Evolutionary conservation across 2,797 vertebrate species (phyloP), one percentile per base, ranked within the genome.

Genomic region (Labeo calbasu): DNA sequence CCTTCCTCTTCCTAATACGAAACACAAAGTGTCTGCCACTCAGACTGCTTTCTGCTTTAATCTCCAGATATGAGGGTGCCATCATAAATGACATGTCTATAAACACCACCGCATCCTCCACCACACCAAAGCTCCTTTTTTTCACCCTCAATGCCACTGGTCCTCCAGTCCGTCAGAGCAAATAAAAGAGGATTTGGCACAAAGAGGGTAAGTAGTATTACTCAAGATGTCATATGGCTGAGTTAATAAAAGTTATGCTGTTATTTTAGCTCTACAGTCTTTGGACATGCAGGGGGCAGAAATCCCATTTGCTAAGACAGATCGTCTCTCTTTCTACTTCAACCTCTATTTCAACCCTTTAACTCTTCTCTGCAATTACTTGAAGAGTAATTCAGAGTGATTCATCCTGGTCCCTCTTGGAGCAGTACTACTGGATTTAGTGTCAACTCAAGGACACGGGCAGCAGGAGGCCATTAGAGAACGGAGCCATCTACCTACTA

Each of bases 291-390:
- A 77, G 40, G 70, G 57, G 61, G 75, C 71, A 82, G 76, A 86
- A 85, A 86, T 81, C 71, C 82, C 78, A 89, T 89, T 89, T 83
- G 72, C 66, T 69, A 46, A 77, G 70, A 83, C 76, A 77, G 71
- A 86, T 85, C 70, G 68, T 48, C 77, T 78, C 28, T 25, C n/a
- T 71, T 15, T 79, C 36, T 80, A 76, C 77, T 86, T 68, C 69
- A 71, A 61, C 73, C 81, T 66, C 72, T 76, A 43, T 55, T 83
- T 83, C 46, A 76, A 68, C 81, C 61, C 61, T 43, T 61, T 66
- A 66, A 75, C 79, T 76, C 61, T 76, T 80, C 57, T 69, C 17
- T 8, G 21, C 50, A 76, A 83, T 76, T 76, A 76, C 71, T 65
- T 55, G 76, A 63, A 78, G 76, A 61, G 76, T 78, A 48, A 63